A percentile compares a stretch with the other conserved stretches of the same genome.
Evolutionary conservation across 1,140 invertebrate species (phyloP).

Genomic region (Heterodera schachtii): DNA sequence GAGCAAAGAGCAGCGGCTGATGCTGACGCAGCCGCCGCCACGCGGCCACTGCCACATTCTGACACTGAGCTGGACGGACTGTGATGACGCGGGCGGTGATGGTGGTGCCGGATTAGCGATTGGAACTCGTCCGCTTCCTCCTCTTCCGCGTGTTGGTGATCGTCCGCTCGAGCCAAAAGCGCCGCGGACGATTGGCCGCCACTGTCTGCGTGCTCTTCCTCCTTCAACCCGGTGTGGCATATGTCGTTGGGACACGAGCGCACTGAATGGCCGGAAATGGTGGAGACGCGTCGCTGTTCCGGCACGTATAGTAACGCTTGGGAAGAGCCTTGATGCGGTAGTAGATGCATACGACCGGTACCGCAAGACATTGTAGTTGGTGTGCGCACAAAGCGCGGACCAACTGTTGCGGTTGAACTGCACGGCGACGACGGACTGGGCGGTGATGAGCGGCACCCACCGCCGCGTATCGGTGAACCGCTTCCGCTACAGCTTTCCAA

Average conservation of each 20-base stretch:
- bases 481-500: not conserved
- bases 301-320: slow-evolving; percentile 62
- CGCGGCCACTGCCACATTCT: not conserved
- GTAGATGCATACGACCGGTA: not conserved
- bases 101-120: slow-evolving; percentile 3
- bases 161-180: not conserved
- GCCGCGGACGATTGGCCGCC: not conserved
- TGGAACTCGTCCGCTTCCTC: slow-evolving; percentile 30
- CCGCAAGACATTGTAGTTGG: not conserved
- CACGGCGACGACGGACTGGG: not conserved
- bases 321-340: slow-evolving; percentile 31
- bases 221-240: slow-evolving; percentile 6
- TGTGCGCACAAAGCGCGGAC: not conserved
- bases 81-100: not conserved
- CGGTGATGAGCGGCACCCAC: not conserved
- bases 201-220: slow-evolving; percentile 2
- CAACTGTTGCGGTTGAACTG: not conserved
- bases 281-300: slow-evolving; percentile 55
- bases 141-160: not conserved
- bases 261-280: slow-evolving; percentile 55
- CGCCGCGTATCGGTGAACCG: not conserved
- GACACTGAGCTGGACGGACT: slow-evolving; percentile 4
- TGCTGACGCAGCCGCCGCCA: not conserved
- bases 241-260: slow-evolving; percentile 59
- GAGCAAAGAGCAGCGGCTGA: not conserved